phyloP scores from a whole-genome alignment of 2,797 vertebrate species.

The Balearica regulorum region DNA sequence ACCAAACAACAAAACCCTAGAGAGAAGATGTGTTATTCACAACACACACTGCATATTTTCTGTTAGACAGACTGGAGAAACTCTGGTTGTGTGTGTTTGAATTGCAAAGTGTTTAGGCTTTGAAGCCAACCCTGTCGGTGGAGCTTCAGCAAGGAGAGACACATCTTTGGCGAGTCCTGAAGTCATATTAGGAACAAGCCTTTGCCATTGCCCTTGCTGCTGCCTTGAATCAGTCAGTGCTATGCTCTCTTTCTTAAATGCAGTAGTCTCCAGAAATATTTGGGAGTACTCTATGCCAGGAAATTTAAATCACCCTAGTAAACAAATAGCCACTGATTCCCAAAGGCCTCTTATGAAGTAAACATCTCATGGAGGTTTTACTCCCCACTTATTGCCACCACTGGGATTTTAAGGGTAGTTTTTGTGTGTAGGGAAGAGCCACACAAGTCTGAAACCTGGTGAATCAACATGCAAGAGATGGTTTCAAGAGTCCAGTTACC shows the following conservation, averaged over 20 bases:
- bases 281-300: not conserved
- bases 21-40: not conserved
- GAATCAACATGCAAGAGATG: not conserved
- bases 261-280: not conserved
- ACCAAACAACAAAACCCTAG: too few relatives aligned
- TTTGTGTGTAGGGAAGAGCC: not conserved
- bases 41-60: not conserved
- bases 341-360: not conserved
- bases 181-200: not conserved
- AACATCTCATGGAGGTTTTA: not conserved
- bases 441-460: not conserved
- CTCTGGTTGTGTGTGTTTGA: not conserved
- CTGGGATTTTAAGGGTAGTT: not conserved
- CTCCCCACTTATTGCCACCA: not conserved
- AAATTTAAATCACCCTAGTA: not conserved
- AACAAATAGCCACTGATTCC: not conserved
- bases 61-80: not conserved
- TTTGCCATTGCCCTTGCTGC: not conserved
- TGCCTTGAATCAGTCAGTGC: not conserved
- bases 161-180: not conserved
- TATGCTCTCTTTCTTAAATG: not conserved
- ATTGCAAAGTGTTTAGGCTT: not conserved
- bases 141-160: not conserved
- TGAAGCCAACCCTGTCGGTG: not conserved
- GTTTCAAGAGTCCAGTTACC: not conserved